These are phyloP conservation scores for Caenorhabditis drosophilae DNA, from an alignment of 2,888 invertebrate genomes.

Conservation along the genomic window DNA sequence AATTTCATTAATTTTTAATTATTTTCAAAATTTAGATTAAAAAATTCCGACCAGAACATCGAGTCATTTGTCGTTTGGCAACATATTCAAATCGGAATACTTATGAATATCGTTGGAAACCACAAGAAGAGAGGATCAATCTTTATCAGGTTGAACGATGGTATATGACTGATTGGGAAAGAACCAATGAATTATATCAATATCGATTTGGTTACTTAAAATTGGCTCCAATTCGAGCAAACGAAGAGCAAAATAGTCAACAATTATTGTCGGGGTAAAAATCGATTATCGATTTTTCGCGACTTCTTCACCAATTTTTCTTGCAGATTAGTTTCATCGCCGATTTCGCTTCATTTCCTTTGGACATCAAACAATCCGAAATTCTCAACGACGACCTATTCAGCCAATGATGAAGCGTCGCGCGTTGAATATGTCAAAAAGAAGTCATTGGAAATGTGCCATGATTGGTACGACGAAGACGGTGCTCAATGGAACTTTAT, in stretches of 20 bases:
- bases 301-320: slow-evolving; percentile 1
- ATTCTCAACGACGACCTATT: slow-evolving; percentile 54
- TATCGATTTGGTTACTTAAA: slow-evolving; percentile 67
- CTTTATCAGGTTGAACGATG: slow-evolving; percentile 66
- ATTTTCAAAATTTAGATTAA: slow-evolving; percentile 48
- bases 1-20: background rate
- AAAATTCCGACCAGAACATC: slow-evolving; percentile 66
- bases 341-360: slow-evolving; percentile 67
- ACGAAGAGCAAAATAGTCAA: slow-evolving; percentile 43
- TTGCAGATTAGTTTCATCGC: slow-evolving; percentile 62
- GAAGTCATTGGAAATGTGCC: slow-evolving; percentile 63
- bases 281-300: slow-evolving; percentile 5
- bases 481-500: slow-evolving; percentile 68
- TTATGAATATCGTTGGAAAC: slow-evolving; percentile 60
- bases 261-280: slow-evolving; percentile 39
- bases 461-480: slow-evolving; percentile 65
- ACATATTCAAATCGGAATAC: slow-evolving; percentile 65
- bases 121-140: slow-evolving; percentile 66
- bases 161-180: slow-evolving; percentile 67
- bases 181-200: slow-evolving; percentile 62
- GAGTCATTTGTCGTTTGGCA: slow-evolving; percentile 58
- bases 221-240: slow-evolving; percentile 57
- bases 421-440: slow-evolving; percentile 50
- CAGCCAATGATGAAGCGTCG: slow-evolving; percentile 52
- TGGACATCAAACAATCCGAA: slow-evolving; percentile 64